phyloP scores from a whole-genome alignment of 2,797 vertebrate species.

The Prionace glauca region DNA sequence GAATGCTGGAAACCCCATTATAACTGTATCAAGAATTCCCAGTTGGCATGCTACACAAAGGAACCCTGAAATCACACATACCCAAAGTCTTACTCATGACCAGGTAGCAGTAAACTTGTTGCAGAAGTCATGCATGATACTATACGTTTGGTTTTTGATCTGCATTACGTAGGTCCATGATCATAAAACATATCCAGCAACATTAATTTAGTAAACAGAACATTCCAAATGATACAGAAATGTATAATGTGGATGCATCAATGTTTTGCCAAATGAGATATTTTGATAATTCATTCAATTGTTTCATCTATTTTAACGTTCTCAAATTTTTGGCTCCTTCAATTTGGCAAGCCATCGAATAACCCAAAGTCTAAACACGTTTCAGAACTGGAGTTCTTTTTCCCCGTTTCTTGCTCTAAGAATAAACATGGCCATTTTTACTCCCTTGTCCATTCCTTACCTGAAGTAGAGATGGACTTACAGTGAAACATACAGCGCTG shows the following conservation, averaged over 20 bases:
- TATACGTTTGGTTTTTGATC: background rate
- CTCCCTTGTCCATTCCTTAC: background rate
- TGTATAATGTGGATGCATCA: background rate
- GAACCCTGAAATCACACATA: background rate
- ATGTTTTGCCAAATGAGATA: background rate
- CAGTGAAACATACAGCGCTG: too few species aligned
- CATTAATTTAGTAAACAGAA: background rate
- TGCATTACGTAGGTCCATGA: background rate
- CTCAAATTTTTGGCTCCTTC: background rate
- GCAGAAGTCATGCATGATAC: background rate
- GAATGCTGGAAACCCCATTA: background rate
- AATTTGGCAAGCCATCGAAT: background rate
- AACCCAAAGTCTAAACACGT: background rate
- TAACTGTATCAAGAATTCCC: background rate
- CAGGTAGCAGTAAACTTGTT: background rate
- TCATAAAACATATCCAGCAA: background rate
- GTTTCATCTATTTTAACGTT: background rate
- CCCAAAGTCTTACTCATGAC: background rate
- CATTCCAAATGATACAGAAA: background rate
- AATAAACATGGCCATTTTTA: background rate
- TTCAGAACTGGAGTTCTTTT: too few species aligned
- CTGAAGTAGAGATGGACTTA: too few species aligned
- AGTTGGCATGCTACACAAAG: background rate
- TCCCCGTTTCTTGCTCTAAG: too few species aligned
- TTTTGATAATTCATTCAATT: background rate